phyloP scores from a whole-genome alignment of 2,113 vertebrate species.

The Neodon shergylaensis region DNA sequence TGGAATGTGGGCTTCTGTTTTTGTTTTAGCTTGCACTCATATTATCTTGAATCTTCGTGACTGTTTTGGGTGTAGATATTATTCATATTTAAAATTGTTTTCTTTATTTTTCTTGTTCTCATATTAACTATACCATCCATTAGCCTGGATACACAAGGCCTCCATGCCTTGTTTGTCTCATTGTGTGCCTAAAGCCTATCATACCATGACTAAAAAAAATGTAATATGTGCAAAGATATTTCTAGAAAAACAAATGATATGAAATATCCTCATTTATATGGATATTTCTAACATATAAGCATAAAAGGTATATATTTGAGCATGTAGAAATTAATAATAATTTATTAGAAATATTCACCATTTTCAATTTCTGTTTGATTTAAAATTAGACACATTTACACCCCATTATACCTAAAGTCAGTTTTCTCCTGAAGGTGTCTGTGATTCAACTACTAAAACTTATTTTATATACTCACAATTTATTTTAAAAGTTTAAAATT shows the following conservation, averaged over 20 bases:
- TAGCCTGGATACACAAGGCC: not conserved
- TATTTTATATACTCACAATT: not conserved
- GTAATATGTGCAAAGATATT: not conserved
- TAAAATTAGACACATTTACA: not conserved
- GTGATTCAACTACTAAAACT: not conserved
- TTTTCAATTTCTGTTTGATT: not conserved
- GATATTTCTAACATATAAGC: not conserved
- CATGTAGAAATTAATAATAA: not conserved
- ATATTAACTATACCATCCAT: not conserved
- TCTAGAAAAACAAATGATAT: not conserved
- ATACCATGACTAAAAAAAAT: accelerated
- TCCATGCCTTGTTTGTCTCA: not conserved
- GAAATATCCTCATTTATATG: not conserved
- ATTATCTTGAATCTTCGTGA: not conserved
- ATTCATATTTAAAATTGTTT: not conserved
- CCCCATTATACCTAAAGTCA: not conserved
- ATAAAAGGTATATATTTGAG: not conserved
- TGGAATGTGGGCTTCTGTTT: too few relatives aligned
- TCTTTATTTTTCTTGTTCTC: not conserved
- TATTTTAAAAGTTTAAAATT: not conserved
- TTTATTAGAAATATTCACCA: not conserved
- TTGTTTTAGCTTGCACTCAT: not conserved
- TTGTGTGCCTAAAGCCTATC: not conserved
- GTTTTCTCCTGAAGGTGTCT: not conserved
- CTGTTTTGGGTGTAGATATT: not conserved